Evolutionary conservation across 2,888 invertebrate genomes (phyloP), one percentile per base, ranked within the genome.

Genomic region (Melanchra persicariae): DNA sequence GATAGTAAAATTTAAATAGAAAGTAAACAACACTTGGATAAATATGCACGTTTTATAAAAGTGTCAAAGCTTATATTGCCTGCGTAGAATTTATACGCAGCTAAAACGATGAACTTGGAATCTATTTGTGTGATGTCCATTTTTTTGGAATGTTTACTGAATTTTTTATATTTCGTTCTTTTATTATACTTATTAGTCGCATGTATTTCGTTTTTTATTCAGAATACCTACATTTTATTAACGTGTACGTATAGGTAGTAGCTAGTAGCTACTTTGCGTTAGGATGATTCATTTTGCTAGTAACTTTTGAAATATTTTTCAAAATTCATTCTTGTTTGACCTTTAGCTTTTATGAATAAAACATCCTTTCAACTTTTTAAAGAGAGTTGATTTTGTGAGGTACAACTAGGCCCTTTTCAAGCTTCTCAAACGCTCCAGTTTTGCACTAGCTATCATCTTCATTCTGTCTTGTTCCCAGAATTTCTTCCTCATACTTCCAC

Each of bases 1-100:
- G 77, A 83, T 85, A 82, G 82, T 85, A 81, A 83, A 83, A 85
- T 85, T 86, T 87, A 79, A 87, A 85, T 86, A 86, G 83, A 84
- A 84, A 86, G 85, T 82, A 86, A 84, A 84, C 76, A 84, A 70
- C 74, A 47, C 57, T 77, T 65, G 80, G 71, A 79, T 77, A 86
- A 64, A 86, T 84, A 84, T 84, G 76, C 77, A 66, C 59, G 79
- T 79, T 79, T 84, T 84, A 84, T 86, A 86, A 80, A 83, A 84
- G 67, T 79, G 79, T 84, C 86, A 84, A 79, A 82, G 70, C 67
- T 77, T 74, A 79, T 76, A 77, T 72, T 64, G 67, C 59, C 51
- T n/a, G 52, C 52, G 37, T 79, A 57, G 57, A 84, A 86, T 84
- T 84, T 86, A 84, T 81, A 70, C 19, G 73, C 63, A 60, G 26